A percentile compares a stretch with the other conserved stretches of the same genome.
These are phyloP conservation scores for Sanderia malayensis DNA, from an alignment of 30 jellyfish, hydroid and myxozoan species.

Conservation along the genomic window DNA sequence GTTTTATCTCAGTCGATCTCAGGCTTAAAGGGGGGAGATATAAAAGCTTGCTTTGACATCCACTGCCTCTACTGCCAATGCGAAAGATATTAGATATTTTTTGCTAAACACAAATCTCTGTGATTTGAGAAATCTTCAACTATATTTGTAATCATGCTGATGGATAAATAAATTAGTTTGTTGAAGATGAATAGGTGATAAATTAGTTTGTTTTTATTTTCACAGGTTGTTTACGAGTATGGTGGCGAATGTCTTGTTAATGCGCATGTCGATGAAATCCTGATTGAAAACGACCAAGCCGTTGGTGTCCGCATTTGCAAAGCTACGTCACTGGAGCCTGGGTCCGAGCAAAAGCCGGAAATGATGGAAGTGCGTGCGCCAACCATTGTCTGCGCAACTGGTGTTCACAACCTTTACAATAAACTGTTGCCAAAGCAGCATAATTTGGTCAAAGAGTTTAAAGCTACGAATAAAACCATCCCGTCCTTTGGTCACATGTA, in stretches of 20 bases:
- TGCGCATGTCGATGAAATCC: constrained; percentile 76
- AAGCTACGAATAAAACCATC: constrained; percentile 65
- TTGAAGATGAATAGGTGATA: no score
- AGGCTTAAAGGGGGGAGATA: no score
- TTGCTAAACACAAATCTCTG: no score
- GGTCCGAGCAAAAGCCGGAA: constrained; percentile 68
- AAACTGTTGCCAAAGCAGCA: constrained; percentile 64
- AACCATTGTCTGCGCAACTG: constrained; percentile 81
- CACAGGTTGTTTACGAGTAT: constrained; percentile 77
- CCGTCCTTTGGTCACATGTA: constrained; percentile 92
- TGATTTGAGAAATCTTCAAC: no score
- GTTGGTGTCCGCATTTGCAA: constrained; percentile 94
- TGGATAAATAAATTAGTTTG: no score
- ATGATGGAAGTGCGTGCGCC: constrained; percentile 83
- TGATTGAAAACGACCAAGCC: constrained; percentile 58
- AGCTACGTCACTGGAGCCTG: constrained; percentile 81
- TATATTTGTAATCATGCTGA: no score
- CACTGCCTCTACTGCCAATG: no score
- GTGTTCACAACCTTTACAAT: constrained; percentile 71
- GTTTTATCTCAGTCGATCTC: no score
- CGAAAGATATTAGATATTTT: no score
- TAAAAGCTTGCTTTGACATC: no score
- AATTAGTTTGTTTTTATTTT: neutral
- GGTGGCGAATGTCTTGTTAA: constrained; percentile 89
- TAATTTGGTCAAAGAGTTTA: constrained; percentile 74